phyloP scores from a whole-genome alignment of 2,888 invertebrate species.

The Volucella inanis region DNA sequence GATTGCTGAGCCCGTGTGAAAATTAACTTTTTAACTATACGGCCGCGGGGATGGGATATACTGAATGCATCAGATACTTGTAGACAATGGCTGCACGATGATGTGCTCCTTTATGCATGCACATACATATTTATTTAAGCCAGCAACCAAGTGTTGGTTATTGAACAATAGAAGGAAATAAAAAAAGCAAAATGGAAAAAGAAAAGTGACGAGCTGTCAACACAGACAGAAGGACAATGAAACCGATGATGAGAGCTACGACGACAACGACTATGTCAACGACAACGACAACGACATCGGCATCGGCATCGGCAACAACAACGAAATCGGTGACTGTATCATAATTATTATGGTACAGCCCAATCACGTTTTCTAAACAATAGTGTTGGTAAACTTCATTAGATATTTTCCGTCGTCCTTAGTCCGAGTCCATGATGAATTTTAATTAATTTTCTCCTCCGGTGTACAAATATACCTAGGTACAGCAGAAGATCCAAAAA shows the following conservation, averaged over 20 bases:
- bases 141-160: slow-evolving; percentile 41
- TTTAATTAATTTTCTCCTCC: slow-evolving; percentile 59
- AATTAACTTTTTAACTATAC: slow-evolving; percentile 71
- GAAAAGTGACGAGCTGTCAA: slow-evolving; percentile 68
- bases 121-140: slow-evolving; percentile 24
- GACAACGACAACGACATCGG: slow-evolving; percentile 29
- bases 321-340: not conserved
- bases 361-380: slow-evolving; percentile 73
- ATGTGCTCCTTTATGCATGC: slow-evolving; percentile 9
- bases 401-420: slow-evolving; percentile 54
- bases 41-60: not conserved
- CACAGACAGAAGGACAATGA: slow-evolving; percentile 66
- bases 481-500: too few species aligned
- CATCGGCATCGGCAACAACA: not conserved
- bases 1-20: slow-evolving; percentile 73
- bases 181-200: slow-evolving; percentile 27
- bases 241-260: slow-evolving; percentile 52
- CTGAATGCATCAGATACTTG: slow-evolving; percentile 38
- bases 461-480: not conserved
- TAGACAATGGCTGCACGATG: slow-evolving; percentile 10
- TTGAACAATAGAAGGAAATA: slow-evolving; percentile 57
- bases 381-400: slow-evolving; percentile 71
- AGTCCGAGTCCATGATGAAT: slow-evolving; percentile 56
- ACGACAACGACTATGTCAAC: slow-evolving; percentile 20
- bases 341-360: slow-evolving; percentile 46